Evolutionary conservation across 1,140 invertebrate species (phyloP), one percentile per base, ranked within the genome.

Genomic region (Hycleus phaleratus): DNA sequence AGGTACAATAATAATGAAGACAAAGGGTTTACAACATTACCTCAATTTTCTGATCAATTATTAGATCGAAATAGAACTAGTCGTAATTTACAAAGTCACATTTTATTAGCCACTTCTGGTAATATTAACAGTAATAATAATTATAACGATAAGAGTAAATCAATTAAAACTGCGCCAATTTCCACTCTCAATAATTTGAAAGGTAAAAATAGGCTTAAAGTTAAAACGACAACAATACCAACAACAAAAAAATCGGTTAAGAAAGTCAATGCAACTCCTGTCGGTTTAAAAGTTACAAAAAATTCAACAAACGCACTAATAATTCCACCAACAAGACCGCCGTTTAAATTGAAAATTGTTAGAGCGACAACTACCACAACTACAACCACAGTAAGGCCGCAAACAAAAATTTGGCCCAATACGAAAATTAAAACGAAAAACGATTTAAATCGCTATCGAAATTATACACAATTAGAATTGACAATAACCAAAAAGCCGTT

Each of bases 401-500:
- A 18, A 18, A 18, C 18, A 18, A 18, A 18, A 18, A 18, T 18
- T 18, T 18, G 18, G 18, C 18, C 18, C 18, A 18, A 18, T 18
- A 18, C 18, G 1, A 18, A 18, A 18, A 18, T 18, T 18, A 18
- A 18, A 18, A 18, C 18, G 18, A 18, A 18, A 18, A 18, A 18
- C 1, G 18, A 18, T 18, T 18, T 18, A 18, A 18, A 18, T 18
- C 18, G 18, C 18, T 18, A 32, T 32, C 32, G 32, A 4, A 32
- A 32, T 32, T 32, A 4, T 4, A 32, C 32, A 4, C 4, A 32
- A 32, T 32, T 32, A 32, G 7, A 4, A 7, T 5, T 32, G 7
- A 32, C 4, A 4, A 32, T 32, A 7, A 32, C 32, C 4, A 32
- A 32, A 32, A 32, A 64, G 58, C 64, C 64, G 12, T 59, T 55